Evolutionary conservation across 2,113 vertebrate species (phyloP), one percentile per base, ranked within the genome.

Genomic region (Alouatta palliata): DNA sequence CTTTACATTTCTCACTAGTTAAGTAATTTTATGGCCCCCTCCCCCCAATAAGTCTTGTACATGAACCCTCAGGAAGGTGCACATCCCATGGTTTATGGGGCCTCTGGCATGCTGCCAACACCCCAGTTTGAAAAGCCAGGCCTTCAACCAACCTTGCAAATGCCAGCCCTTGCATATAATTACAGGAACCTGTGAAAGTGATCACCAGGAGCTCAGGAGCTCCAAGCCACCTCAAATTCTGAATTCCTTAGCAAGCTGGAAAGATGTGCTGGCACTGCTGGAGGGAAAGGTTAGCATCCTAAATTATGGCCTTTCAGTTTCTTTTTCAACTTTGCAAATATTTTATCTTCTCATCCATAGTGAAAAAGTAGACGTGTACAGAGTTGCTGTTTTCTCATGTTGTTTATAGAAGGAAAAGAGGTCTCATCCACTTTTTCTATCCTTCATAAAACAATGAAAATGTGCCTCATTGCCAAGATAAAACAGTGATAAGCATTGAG

Each of bases 361-460:
- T 45, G 0, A 88, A 79, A 96, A 84, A 54, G 56, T 86, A 70
- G n/a, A 96, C 86, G 71, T 90, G 25, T 56, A 16, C 76, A 95
- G 64, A 76, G 2, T 13, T 70, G 45, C 90, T 97, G 32, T 96
- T 87, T 94, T 6, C 54, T 47, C 79, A 25, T 95, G 81, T 23
- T 85, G 85, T 58, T 49, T 90, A 45, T 64, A 66, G 17, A 89
- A 97, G 84, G 11, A 96, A 97, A 0, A 84, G n/a, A 96, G 82
- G 77, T 89, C 10, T 92, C 93, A 83, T 93, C 66, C 97, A 43
- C 64, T 81, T 90, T 96, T 90, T 96, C n/a, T 76, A 75, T 70
- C 96, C 87, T 87, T 96, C 92, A 92, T 95, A 58, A 97, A 97
- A 96, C 95, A 96, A 89, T 93, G 52, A 97, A 97, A 97, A 89